Conservation (phyloP, 1,140 invertebrate genomes). For the Papilio aristodemus region DNA sequence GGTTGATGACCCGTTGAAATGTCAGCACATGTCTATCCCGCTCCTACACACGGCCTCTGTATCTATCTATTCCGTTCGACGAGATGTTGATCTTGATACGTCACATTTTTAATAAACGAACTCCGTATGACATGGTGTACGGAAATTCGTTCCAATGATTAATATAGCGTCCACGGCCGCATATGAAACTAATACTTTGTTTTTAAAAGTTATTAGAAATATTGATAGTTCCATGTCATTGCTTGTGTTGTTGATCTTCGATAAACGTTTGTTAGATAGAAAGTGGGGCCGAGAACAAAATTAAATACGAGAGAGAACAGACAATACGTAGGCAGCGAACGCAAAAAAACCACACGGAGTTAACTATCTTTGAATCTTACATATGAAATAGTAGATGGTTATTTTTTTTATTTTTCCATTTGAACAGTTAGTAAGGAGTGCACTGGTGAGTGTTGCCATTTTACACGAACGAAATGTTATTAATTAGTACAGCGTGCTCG, state of each 20-base stretch:
- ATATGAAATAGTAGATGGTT: slow-evolving; percentile 41
- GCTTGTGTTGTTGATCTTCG: slow-evolving; percentile 72
- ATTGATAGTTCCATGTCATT: slow-evolving; percentile 80
- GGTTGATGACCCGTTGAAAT: slow-evolving; percentile 79
- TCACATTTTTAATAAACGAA: slow-evolving; percentile 81
- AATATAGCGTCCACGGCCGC: slow-evolving; percentile 71
- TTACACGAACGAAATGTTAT: slow-evolving; percentile 51
- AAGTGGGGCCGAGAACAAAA: slow-evolving; percentile 66
- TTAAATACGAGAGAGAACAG: slow-evolving; percentile 60
- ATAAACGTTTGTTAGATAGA: slow-evolving; percentile 74
- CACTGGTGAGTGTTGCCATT: slow-evolving; percentile 35
- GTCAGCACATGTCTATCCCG: slow-evolving; percentile 69
- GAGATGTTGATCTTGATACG: slow-evolving; percentile 80
- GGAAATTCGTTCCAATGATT: slow-evolving; percentile 79
- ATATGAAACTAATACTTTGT: slow-evolving; percentile 77
- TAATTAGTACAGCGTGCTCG: slow-evolving; percentile 61
- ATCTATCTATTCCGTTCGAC: slow-evolving; percentile 61
- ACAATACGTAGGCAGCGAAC: slow-evolving; percentile 59
- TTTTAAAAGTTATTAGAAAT: slow-evolving; percentile 79
- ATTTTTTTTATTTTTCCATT: slow-evolving; percentile 27
- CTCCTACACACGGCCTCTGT: slow-evolving; percentile 46
- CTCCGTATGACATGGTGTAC: slow-evolving; percentile 77
- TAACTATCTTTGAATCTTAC: slow-evolving; percentile 44
- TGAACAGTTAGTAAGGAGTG: slow-evolving; percentile 21
- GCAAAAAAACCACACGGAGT: slow-evolving; percentile 46